phyloP scores from a whole-genome alignment of 2,797 vertebrate genomes.

The Smutsia gigantea region DNA sequence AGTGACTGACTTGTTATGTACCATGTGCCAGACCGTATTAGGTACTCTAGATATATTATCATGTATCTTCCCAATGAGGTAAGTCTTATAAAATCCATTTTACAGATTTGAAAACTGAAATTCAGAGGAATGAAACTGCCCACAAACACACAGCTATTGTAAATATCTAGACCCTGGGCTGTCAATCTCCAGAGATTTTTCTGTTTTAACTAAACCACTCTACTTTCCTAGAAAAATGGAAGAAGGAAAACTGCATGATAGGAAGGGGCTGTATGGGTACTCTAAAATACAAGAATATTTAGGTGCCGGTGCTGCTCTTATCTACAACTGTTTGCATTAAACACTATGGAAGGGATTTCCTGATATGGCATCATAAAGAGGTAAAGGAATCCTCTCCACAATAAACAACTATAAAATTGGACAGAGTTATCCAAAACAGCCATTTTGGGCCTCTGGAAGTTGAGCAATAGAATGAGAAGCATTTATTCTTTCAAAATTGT shows the following conservation, averaged over 20 bases:
- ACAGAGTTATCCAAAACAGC: background rate
- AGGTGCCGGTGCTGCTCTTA: background rate
- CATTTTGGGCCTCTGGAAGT: background rate
- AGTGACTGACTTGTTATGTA: background rate
- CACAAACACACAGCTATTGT: background rate
- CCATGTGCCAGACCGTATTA: background rate
- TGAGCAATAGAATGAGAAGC: slow-evolving; percentile 20
- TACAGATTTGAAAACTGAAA: slow-evolving; percentile 5
- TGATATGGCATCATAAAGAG: background rate
- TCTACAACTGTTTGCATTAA: background rate
- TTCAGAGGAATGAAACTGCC: background rate
- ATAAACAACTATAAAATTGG: background rate
- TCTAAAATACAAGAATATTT: background rate
- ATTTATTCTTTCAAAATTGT: background rate
- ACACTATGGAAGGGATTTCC: background rate
- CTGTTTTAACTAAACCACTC: background rate
- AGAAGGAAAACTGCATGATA: background rate
- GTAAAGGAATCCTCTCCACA: background rate
- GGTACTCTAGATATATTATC: background rate
- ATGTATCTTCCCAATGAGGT: background rate
- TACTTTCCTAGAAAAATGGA: background rate
- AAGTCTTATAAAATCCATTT: background rate
- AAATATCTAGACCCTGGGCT: background rate
- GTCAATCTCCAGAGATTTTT: background rate
- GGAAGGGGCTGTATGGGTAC: background rate